Conservation (phyloP, 2,797 vertebrate species). For the Liasis olivaceus region DNA sequence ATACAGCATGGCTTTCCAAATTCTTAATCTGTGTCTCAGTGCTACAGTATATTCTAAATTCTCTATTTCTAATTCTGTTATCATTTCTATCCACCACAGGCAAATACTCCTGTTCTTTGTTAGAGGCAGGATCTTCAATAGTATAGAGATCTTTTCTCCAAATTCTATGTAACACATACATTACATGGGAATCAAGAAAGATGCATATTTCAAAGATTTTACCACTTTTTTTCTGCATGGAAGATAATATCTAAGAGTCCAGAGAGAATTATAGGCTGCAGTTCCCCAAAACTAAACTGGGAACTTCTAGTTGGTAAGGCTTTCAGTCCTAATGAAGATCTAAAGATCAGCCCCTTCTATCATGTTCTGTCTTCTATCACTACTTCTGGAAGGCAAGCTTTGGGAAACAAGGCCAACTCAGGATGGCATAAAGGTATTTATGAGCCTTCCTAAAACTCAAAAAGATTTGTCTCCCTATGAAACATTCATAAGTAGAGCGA, state of each 20-base stretch:
- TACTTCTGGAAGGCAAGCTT: not conserved
- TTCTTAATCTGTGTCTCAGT: not conserved
- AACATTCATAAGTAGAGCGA: not conserved
- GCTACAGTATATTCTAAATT: not conserved
- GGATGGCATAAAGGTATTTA: not conserved
- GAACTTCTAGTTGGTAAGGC: not conserved
- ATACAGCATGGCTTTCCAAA: not conserved
- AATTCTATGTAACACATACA: not conserved
- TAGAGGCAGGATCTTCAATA: not conserved
- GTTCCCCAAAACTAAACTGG: not conserved
- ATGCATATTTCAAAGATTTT: not conserved
- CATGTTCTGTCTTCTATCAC: not conserved
- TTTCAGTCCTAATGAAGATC: not conserved
- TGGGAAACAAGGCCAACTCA: not conserved
- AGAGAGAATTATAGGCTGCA: not conserved
- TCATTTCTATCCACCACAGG: not conserved
- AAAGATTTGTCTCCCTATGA: not conserved
- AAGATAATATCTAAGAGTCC: not conserved
- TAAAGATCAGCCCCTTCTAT: not conserved
- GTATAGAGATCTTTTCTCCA: not conserved
- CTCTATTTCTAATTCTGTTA: not conserved
- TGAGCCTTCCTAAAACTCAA: not conserved
- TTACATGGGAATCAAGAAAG: not conserved
- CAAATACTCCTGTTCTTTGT: not conserved
- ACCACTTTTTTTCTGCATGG: not conserved